Percentiles rank a stretch among this genome's conserved stretches.
phyloP scores from a whole-genome alignment of 1,140 invertebrate genomes.

The Zophobas morio region DNA sequence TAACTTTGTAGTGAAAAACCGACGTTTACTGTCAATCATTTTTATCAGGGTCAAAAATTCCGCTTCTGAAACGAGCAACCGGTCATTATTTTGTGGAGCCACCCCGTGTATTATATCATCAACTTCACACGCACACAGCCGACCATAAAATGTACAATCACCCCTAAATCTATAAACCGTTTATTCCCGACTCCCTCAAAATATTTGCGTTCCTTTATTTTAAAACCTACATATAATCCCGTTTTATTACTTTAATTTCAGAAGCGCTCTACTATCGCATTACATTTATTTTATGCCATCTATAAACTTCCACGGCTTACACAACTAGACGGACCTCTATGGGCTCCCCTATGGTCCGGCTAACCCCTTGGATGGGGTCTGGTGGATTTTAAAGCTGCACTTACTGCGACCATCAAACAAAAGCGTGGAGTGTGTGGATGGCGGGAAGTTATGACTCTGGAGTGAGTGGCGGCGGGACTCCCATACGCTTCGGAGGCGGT shows the following conservation, averaged over 20 bases:
- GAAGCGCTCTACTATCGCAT: slow-evolving; percentile 49
- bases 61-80: too few relatives aligned
- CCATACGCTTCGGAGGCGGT: slow-evolving; percentile 28
- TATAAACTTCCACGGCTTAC: slow-evolving; percentile 46
- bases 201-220: slow-evolving; percentile 50
- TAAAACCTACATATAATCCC: slow-evolving; percentile 51
- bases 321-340: slow-evolving; percentile 36
- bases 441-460: slow-evolving; percentile 7
- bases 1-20: too few relatives aligned
- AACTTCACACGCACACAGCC: slow-evolving; percentile 15
- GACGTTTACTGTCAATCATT: too few relatives aligned
- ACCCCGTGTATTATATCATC: too few relatives aligned
- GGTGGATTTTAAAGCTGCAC: slow-evolving; percentile 44
- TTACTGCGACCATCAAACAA: slow-evolving; percentile 42
- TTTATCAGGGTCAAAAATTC: too few relatives aligned
- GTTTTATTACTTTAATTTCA: slow-evolving; percentile 53
- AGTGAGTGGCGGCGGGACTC: slow-evolving; percentile 4
- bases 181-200: slow-evolving; percentile 46
- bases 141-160: slow-evolving; percentile 40
- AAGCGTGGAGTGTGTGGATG: slow-evolving; percentile 24
- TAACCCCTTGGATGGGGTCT: slow-evolving; percentile 18
- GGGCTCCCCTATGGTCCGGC: slow-evolving; percentile 14
- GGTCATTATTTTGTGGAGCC: too few relatives aligned
- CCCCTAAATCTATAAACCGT: slow-evolving; percentile 44
- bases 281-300: slow-evolving; percentile 50